These are phyloP conservation scores for Campylomormyrus numenius DNA, from an alignment of 2,113 vertebrate species.

Conservation along the genomic window DNA sequence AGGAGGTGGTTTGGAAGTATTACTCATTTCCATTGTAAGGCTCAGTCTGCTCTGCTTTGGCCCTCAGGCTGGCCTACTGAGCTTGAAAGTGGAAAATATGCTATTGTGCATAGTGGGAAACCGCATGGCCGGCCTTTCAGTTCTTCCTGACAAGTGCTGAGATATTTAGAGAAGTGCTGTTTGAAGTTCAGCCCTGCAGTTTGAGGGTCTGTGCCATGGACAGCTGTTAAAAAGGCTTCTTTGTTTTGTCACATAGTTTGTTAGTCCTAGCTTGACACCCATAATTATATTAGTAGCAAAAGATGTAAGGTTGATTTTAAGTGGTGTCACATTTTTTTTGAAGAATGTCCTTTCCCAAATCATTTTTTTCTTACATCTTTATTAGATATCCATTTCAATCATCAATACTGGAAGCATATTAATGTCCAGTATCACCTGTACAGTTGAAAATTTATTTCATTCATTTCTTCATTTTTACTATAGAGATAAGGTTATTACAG, in stretches of 20 bases:
- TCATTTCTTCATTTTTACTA: no score
- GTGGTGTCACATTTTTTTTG: background rate
- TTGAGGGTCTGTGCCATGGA: background rate
- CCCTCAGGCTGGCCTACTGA: background rate
- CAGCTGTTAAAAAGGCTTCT: background rate
- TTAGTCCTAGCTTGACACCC: background rate
- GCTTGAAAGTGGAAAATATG: background rate
- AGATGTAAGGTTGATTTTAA: background rate
- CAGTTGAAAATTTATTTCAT: background rate
- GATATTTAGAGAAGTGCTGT: background rate
- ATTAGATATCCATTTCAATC: background rate
- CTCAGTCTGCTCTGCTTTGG: background rate
- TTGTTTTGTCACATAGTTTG: background rate
- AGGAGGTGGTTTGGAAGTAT: background rate
- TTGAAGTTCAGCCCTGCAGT: background rate
- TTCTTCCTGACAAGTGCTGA: background rate
- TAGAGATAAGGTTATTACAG: background rate
- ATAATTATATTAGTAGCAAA: background rate
- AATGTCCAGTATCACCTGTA: background rate
- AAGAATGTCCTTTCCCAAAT: background rate
- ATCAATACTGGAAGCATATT: background rate
- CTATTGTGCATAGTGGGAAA: background rate
- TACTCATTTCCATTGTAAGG: background rate
- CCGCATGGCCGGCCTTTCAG: background rate
- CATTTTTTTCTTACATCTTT: background rate